Evolutionary conservation across 2,797 vertebrate genomes (phyloP).

Genomic region (Tenualosa ilisha): DNA sequence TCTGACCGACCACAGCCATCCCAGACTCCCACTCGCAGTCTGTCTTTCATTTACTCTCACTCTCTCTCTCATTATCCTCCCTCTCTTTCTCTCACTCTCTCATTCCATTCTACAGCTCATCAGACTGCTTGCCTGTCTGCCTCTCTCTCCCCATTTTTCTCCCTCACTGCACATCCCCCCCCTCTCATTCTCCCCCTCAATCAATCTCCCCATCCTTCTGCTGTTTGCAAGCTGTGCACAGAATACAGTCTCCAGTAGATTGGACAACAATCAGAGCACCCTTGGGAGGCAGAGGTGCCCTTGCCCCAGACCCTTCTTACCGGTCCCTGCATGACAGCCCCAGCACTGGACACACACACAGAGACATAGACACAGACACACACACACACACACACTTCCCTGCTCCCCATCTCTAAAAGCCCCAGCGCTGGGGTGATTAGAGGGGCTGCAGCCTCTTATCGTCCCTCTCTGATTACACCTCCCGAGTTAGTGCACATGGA

Average conservation of each 20-base stretch:
- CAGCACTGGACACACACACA: not conserved
- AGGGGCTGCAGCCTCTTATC: not conserved
- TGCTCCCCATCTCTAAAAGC: not conserved
- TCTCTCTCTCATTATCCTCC: not conserved
- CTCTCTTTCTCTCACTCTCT: not conserved
- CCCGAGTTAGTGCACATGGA: not conserved
- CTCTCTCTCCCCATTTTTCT: conserved; percentile 12
- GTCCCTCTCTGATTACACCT: conserved; percentile 14
- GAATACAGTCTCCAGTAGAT: not conserved
- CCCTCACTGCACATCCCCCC: not conserved
- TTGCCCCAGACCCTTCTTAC: too few relatives aligned
- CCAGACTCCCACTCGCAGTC: not conserved
- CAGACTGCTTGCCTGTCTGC: not conserved
- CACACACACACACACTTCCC: not conserved
- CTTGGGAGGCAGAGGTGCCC: too few relatives aligned
- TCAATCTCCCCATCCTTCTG: not conserved
- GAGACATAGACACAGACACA: not conserved
- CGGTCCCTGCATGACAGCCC: too few relatives aligned
- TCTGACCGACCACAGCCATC: conserved; percentile 3
- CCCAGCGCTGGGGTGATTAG: not conserved
- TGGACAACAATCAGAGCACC: not conserved
- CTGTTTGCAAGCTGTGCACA: not conserved
- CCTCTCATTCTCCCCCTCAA: not conserved
- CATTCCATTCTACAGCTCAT: not conserved
- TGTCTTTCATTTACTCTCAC: not conserved